These are phyloP conservation scores for Pterocles orientalis DNA, from an alignment of 2,113 vertebrate species.

Conservation along the genomic window DNA sequence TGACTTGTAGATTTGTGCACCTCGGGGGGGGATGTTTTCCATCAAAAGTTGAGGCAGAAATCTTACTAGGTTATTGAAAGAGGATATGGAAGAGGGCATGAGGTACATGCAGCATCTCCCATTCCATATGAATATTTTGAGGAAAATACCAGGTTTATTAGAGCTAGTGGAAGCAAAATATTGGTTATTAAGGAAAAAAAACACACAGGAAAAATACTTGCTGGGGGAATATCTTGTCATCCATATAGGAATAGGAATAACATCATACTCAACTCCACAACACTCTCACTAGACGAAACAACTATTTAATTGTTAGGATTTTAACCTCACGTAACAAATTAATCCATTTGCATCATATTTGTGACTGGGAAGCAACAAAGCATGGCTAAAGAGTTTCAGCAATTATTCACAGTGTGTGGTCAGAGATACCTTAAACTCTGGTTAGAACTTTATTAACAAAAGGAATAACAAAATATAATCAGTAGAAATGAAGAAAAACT, in stretches of 20 bases:
- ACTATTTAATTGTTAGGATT: constrained; percentile 5
- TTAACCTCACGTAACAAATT: constrained; percentile 8
- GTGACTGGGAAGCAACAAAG: not conserved
- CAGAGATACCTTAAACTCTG: not conserved
- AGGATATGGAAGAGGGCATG: not conserved
- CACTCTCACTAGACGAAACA: not conserved
- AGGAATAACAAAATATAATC: not conserved
- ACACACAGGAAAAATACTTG: not conserved
- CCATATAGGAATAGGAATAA: not conserved
- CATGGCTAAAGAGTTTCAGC: not conserved
- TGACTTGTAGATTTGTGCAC: not conserved
- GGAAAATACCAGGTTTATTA: not conserved
- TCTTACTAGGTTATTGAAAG: not conserved
- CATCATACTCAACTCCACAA: not conserved
- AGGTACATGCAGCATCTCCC: not conserved
- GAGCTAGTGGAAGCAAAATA: not conserved
- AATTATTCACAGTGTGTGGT: not conserved
- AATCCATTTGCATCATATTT: constrained; percentile 22
- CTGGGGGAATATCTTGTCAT: not conserved
- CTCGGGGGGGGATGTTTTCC: not conserved
- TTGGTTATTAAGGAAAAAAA: not conserved
- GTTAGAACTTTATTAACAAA: constrained; percentile 22
- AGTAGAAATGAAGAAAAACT: not conserved
- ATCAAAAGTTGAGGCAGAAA: not conserved
- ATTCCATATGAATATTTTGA: not conserved